These are phyloP conservation scores for Zaprionus obscuricornis DNA, from an alignment of 2,888 invertebrate genomes.

Conservation along the genomic window DNA sequence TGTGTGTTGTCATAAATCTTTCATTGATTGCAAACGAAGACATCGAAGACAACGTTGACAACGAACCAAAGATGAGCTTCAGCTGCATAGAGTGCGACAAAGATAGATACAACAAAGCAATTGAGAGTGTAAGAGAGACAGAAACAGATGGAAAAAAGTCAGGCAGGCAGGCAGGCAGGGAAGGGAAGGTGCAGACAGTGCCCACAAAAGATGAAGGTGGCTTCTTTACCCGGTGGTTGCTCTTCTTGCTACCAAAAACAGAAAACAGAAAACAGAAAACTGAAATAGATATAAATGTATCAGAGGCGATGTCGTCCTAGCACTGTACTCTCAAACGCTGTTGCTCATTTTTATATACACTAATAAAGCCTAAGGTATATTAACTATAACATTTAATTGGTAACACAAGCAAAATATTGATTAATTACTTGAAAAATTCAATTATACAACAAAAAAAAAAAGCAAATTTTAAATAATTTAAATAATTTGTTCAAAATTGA, in stretches of 20 bases:
- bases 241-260: conserved; percentile 41
- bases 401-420: background rate
- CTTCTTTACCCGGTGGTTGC: conserved; percentile 16
- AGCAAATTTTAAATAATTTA: background rate
- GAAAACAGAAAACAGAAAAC: conserved; percentile 58
- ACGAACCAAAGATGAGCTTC: conserved; percentile 49
- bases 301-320: conserved; percentile 52
- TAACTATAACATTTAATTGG: background rate
- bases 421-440: too few relatives aligned
- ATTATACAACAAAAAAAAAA: too few relatives aligned
- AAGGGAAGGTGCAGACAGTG: background rate
- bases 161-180: background rate
- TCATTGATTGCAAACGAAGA: conserved; percentile 76
- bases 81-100: background rate
- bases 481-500: background rate
- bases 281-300: conserved; percentile 74
- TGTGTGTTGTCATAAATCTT: conserved; percentile 68
- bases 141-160: background rate
- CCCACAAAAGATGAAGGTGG: conserved; percentile 30
- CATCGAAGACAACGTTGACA: conserved; percentile 65
- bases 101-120: too few relatives aligned
- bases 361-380: background rate
- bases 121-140: conserved; percentile 8
- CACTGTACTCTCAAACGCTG: conserved; percentile 32
- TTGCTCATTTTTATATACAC: conserved; percentile 26